phyloP scores from a whole-genome alignment of 35 echinoderm and acorn worm genomes.

The Stichopus chloronotus region DNA sequence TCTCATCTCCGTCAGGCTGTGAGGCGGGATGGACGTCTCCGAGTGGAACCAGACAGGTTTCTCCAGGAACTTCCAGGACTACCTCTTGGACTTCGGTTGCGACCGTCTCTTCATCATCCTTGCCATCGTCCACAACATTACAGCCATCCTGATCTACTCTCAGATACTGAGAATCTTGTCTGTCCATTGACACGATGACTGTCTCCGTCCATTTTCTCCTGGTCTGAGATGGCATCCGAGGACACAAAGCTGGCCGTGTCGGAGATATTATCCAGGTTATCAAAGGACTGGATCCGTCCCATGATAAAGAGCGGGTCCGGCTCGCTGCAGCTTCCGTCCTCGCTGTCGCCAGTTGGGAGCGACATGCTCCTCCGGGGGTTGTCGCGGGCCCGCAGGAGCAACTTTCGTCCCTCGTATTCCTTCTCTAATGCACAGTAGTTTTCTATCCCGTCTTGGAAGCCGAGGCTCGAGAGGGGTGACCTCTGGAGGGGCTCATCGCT shows the following conservation, averaged over 20 bases:
- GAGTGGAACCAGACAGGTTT: not conserved
- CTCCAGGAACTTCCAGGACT: not conserved
- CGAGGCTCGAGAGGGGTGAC: not conserved
- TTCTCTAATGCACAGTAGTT: conserved; percentile 20
- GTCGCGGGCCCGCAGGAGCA: conserved; percentile 4
- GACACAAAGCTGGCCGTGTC: conserved; percentile 73
- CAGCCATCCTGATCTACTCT: not conserved
- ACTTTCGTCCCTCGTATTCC: conserved; percentile 31
- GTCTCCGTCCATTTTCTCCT: conserved; percentile 47
- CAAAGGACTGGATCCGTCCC: conserved; percentile 63
- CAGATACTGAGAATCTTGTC: conserved; percentile 9
- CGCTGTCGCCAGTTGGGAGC: not conserved
- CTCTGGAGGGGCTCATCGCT: not conserved
- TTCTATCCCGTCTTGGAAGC: not conserved
- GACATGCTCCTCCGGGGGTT: not conserved
- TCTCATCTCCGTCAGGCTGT: not conserved
- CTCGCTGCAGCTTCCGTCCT: not conserved
- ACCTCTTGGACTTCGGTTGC: not conserved
- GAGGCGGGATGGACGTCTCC: not conserved
- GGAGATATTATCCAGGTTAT: conserved; percentile 82
- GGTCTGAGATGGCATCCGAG: conserved; percentile 41
- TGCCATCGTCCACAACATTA: not conserved
- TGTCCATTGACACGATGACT: not conserved
- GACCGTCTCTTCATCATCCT: not conserved
- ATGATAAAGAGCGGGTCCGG: conserved; percentile 27